These are phyloP conservation scores for Agelaius phoeniceus DNA, from an alignment of 2,113 vertebrate species.

Conservation along the genomic window DNA sequence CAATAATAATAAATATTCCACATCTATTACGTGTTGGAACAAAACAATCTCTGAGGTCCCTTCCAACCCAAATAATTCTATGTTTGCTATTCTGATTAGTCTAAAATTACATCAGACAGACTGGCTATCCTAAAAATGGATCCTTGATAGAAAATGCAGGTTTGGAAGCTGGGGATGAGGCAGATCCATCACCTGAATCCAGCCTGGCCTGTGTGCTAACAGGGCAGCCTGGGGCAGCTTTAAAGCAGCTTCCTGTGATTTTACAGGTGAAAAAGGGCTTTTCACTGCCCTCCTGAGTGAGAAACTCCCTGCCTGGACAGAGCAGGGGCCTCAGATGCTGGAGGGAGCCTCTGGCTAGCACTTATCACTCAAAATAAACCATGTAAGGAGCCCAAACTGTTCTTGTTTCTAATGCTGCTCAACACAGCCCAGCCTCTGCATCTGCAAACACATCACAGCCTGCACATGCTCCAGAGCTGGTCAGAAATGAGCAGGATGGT, in stretches of 20 bases:
- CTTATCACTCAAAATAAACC: background rate
- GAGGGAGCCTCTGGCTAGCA: background rate
- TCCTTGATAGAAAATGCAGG: background rate
- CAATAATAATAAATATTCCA: background rate
- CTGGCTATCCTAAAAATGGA: background rate
- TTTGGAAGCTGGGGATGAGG: background rate
- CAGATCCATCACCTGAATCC: background rate
- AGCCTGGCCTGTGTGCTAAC: background rate
- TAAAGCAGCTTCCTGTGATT: background rate
- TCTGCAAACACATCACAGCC: rapidly evolving
- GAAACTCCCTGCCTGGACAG: background rate
- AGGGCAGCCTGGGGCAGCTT: background rate
- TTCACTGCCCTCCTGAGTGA: background rate
- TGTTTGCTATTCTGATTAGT: background rate
- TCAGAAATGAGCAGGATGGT: background rate
- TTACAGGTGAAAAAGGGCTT: background rate
- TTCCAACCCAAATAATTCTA: background rate
- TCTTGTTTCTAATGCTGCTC: background rate
- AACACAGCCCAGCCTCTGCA: background rate
- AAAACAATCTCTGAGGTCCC: background rate
- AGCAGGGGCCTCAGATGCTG: background rate
- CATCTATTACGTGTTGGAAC: background rate
- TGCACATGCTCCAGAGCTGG: rapidly evolving
- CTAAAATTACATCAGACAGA: background rate
- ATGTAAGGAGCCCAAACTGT: background rate